These are phyloP conservation scores for Scaptomyza caliginosa DNA, from an alignment of 2,888 invertebrate species.

Conservation along the genomic window DNA sequence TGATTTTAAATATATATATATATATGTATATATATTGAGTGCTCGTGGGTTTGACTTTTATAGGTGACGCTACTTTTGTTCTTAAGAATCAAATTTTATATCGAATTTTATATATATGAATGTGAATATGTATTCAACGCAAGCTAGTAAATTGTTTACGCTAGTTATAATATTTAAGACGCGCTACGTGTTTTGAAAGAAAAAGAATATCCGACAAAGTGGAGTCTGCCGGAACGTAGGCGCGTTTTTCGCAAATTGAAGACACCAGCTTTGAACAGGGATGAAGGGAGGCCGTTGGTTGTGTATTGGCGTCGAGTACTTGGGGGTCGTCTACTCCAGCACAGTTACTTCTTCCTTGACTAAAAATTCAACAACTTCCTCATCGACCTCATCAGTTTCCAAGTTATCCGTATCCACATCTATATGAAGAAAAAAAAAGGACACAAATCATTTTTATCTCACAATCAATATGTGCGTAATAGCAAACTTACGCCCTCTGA, in stretches of 20 bases:
- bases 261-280: slow-evolving; percentile 55
- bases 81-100: slow-evolving; percentile 43
- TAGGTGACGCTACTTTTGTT: slow-evolving; percentile 20
- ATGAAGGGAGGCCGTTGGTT: not conserved
- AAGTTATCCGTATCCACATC: slow-evolving; percentile 97
- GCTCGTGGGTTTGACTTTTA: slow-evolving; percentile 33
- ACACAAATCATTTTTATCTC: not conserved
- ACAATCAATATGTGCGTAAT: not conserved
- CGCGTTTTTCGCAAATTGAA: slow-evolving; percentile 34
- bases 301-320: not conserved
- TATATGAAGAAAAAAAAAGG: slow-evolving; percentile 85
- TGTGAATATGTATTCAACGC: slow-evolving; percentile 57
- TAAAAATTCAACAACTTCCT: slow-evolving; percentile 98
- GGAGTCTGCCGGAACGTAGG: slow-evolving; percentile 21
- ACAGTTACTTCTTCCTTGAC: slow-evolving; percentile 96
- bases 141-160: slow-evolving; percentile 35
- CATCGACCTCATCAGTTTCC: slow-evolving; percentile 95
- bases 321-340: slow-evolving; percentile 87
- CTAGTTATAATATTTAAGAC: slow-evolving; percentile 37
- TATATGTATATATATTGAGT: slow-evolving; percentile 19
- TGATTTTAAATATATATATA: not conserved
- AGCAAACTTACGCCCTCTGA: slow-evolving; percentile 91
- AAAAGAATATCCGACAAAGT: slow-evolving; percentile 20
- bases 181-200: slow-evolving; percentile 26
- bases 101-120: slow-evolving; percentile 12